Evolutionary conservation across 1,140 invertebrate species (phyloP), one percentile per base, ranked within the genome.

Genomic region (Papilio glaucus): DNA sequence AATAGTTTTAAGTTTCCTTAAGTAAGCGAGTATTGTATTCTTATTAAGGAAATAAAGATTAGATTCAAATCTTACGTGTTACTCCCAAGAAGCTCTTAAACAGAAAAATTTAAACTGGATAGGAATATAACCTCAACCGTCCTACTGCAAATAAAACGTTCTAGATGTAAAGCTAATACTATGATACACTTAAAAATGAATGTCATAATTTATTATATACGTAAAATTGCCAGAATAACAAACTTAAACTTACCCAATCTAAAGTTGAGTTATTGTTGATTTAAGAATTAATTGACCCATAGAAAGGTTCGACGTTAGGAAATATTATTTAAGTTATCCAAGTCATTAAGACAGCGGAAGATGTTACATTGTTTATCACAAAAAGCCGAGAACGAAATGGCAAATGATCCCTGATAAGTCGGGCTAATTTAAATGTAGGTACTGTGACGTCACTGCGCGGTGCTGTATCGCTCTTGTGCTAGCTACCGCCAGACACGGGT

Each of bases 401-500:
- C 41, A 45, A 68, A 68, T 42, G 63, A 26, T 37, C 45, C 45
- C 12, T 69, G 42, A 69, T 33, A 38, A 65, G 15, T 65, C 15
- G 15, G 15, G 67, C 45, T 37, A 49, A 53, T 29, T 49, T 37
- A 15, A 49, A 33, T 69, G 24, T 49, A 42, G 12, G 9, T 42
- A 45, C 42, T 15, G 24, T 69, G 67, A 69, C 67, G 67, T 49
- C 67, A 49, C 41, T 13, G 38, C 72, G 45, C 70, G 68, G 75
- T 76, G 76, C 73, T 79, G 77, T 79, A 76, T 80, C 80, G 73
- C 60, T 57, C 79, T 29, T 81, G 90, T 92, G 69, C 90, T 85
- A 85, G 78, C 84, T 90, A 81, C 89, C 84, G 75, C 89, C 90
- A 88, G 89, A 86, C 88, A 92, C 90, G 83, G 82, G 67, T 77